Evolutionary conservation across 1,140 invertebrate genomes (phyloP), one percentile per base, ranked within the genome.

Genomic region (Drosophila takahashii): DNA sequence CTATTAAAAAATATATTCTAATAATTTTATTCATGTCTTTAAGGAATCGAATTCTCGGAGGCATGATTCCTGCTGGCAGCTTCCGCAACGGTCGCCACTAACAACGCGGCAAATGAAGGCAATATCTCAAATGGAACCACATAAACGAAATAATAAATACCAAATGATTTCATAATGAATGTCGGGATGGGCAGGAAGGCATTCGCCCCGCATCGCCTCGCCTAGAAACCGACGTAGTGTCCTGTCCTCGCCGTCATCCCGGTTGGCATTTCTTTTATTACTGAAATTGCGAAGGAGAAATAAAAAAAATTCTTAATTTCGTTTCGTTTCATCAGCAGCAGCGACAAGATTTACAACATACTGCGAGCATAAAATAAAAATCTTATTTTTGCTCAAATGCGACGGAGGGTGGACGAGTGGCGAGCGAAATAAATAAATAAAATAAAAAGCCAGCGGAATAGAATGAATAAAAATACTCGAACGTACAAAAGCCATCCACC

Each of bases 141-240:
- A 86, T 87, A 86, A 86, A 83, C 79, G 75, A 87, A 86, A 87
- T 86, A 86, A 86, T 86, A 86, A 86, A 86, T 87, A 87, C 79
- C 83, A 86, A 86, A 86, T 86, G 83, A 86, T 86, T 86, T 83
- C 83, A 86, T 86, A 83, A 86, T 86, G 83, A 87, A 86, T 87
- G 79, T 57, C 66, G 58, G 69, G 18, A 37, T 27, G 51, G 71
- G 70, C 72, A 29, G 70, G 44, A 66, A 58, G 80, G 69, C 70
- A 76, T 84, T 75, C 44, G 13, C 42, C 15, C 3, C 60, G 67
- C 8, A n/a, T 53, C 13, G 45, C 8, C 18, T 70, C 60, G 64
- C 70, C 71, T 62, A 48, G 58, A 45, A 65, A 60, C 53, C 60
- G 15, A 56, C 62, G 13, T 58, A 7, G 7, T 41, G 47, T 56